phyloP scores from a whole-genome alignment of 2,113 vertebrate species.

The Brienomyrus longianalis region DNA sequence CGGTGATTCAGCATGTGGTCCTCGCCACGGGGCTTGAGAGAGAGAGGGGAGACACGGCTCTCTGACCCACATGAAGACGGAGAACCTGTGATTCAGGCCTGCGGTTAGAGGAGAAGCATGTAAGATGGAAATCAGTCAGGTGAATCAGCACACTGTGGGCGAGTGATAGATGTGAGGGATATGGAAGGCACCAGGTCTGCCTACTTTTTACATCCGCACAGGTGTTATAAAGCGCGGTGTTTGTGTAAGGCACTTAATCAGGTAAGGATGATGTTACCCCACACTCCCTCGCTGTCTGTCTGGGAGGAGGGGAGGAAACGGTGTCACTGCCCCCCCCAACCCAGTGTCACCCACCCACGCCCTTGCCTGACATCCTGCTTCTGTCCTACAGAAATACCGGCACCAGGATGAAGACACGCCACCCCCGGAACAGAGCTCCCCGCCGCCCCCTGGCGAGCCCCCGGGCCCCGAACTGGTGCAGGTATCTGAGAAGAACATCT shows the following conservation, averaged over 20 bases:
- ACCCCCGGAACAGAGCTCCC: constrained; percentile 79
- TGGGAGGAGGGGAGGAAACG: not conserved
- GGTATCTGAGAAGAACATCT: constrained; percentile 87
- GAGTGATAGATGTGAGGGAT: not conserved
- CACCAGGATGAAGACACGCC: constrained; percentile 86
- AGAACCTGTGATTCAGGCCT: not conserved
- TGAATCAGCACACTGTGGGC: not conserved
- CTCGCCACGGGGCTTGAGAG: not conserved
- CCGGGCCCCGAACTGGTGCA: constrained; percentile 85
- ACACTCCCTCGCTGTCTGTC: not conserved
- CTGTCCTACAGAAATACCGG: constrained; percentile 75
- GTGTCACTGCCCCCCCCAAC: not conserved
- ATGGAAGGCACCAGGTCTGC: too few species aligned
- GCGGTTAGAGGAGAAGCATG: not conserved
- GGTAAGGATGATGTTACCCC: not conserved
- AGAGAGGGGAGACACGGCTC: not conserved
- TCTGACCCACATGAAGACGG: not conserved
- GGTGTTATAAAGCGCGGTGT: not conserved
- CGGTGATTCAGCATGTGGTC: not conserved
- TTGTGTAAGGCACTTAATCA: not conserved
- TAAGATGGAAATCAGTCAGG: not conserved
- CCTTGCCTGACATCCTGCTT: not conserved
- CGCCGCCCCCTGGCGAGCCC: constrained; percentile 70
- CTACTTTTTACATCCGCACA: not conserved
- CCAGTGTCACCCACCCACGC: not conserved